Percentiles rank a stretch among this genome's conserved stretches.
phyloP scores from a whole-genome alignment of 2,113 vertebrate genomes.

The Menura novaehollandiae region DNA sequence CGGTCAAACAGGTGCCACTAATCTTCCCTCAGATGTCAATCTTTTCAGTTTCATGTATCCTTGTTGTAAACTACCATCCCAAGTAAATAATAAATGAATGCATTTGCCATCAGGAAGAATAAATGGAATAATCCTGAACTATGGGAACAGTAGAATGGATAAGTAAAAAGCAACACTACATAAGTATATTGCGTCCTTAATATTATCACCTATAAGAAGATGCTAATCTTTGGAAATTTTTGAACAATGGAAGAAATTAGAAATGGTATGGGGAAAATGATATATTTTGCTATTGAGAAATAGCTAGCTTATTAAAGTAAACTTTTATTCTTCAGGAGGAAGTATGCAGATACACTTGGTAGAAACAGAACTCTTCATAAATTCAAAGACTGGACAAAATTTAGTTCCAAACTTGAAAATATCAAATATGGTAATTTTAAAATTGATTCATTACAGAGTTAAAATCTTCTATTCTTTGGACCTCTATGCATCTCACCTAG shows the following conservation, averaged over 20 bases:
- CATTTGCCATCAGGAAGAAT: not conserved
- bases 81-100: not conserved
- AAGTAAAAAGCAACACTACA: not conserved
- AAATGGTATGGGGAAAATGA: rapidly evolving
- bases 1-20: not conserved
- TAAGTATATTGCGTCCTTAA: not conserved
- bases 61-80: not conserved
- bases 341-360: not conserved
- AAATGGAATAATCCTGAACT: not conserved
- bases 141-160: not conserved
- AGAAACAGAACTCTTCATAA: not conserved
- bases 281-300: not conserved
- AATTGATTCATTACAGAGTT: not conserved
- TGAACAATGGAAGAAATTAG: not conserved
- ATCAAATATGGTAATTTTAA: not conserved
- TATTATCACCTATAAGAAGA: not conserved
- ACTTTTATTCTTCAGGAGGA: not conserved
- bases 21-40: not conserved
- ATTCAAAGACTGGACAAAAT: not conserved
- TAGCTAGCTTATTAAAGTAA: not conserved
- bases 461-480: not conserved
- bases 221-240: not conserved
- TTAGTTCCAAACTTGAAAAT: not conserved
- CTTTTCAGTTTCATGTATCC: not conserved
- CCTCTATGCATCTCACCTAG: not conserved